phyloP scores from a whole-genome alignment of 2,888 invertebrate genomes.

The Drosophila suboccidentalis region DNA sequence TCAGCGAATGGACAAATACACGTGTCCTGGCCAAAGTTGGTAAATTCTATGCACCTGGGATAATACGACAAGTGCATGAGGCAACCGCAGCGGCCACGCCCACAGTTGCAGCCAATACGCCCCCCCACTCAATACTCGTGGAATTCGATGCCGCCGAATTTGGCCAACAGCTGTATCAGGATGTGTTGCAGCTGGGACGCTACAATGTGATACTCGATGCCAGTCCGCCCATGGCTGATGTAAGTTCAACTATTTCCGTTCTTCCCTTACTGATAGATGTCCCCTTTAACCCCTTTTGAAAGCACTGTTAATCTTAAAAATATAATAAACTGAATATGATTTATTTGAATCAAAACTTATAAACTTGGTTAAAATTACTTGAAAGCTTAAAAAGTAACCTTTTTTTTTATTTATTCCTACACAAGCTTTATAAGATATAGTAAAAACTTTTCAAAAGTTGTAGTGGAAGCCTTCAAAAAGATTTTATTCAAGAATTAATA shows the following conservation, averaged over 20 bases:
- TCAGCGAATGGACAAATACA: slow-evolving; percentile 97
- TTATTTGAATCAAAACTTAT: no score
- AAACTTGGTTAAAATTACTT: no score
- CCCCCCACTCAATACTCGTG: slow-evolving; percentile 90
- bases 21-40: slow-evolving; percentile 95
- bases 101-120: slow-evolving; percentile 81
- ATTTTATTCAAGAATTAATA: no score
- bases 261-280: not conserved
- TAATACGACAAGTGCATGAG: slow-evolving; percentile 91
- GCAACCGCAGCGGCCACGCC: slow-evolving; percentile 24
- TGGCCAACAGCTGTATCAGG: slow-evolving; percentile 90
- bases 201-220: slow-evolving; percentile 97
- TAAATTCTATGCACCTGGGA: slow-evolving; percentile 94
- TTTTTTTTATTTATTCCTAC: no score
- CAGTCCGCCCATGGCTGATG: slow-evolving; percentile 93
- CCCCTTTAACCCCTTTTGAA: no score
- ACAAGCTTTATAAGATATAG: no score
- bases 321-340: no score
- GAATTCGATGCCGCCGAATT: slow-evolving; percentile 92
- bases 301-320: no score
- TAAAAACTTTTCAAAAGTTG: no score
- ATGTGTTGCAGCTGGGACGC: slow-evolving; percentile 92
- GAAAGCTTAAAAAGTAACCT: no score
- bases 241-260: slow-evolving; percentile 82
- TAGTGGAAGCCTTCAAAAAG: no score